These are phyloP conservation scores for Cossypha caffra DNA, from an alignment of 2,797 vertebrate species.

Conservation along the genomic window DNA sequence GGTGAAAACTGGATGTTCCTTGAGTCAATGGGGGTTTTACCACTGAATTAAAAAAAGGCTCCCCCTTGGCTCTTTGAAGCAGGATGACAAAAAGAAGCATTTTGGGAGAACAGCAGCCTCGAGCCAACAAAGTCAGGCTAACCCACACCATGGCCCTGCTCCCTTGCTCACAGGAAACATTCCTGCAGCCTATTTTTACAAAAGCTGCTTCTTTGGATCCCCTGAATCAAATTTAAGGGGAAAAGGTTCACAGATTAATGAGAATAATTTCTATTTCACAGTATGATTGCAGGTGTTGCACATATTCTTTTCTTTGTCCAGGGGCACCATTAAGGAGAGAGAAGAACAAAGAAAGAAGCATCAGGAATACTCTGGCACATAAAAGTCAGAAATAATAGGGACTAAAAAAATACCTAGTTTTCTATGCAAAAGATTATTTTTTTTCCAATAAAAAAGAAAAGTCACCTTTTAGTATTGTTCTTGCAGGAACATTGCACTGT, in stretches of 20 bases:
- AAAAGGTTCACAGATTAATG: constrained; percentile 8
- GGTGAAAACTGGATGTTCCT: neutral
- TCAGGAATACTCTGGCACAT: neutral
- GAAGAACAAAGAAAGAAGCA: constrained; percentile 12
- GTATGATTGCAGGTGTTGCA: neutral
- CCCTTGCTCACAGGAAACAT: neutral
- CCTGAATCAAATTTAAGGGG: neutral
- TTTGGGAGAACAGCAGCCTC: neutral
- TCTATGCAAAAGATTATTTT: neutral
- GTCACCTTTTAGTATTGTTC: neutral
- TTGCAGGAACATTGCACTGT: neutral
- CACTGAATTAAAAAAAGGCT: constrained; percentile 19
- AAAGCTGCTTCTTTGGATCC: neutral
- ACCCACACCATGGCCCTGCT: neutral
- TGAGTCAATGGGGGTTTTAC: neutral
- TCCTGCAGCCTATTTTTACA: neutral
- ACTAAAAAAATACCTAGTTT: neutral
- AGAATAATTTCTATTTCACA: neutral
- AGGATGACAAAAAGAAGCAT: neutral
- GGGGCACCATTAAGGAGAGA: neutral
- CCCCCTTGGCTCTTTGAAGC: constrained; percentile 15
- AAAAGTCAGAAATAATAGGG: neutral
- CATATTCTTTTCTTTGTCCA: neutral
- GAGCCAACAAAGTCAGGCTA: neutral
- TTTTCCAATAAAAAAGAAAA: neutral